Percentiles rank a stretch among this genome's conserved stretches.
phyloP scores from a whole-genome alignment of 2,113 vertebrate genomes.

The Toxotes jaculatrix region DNA sequence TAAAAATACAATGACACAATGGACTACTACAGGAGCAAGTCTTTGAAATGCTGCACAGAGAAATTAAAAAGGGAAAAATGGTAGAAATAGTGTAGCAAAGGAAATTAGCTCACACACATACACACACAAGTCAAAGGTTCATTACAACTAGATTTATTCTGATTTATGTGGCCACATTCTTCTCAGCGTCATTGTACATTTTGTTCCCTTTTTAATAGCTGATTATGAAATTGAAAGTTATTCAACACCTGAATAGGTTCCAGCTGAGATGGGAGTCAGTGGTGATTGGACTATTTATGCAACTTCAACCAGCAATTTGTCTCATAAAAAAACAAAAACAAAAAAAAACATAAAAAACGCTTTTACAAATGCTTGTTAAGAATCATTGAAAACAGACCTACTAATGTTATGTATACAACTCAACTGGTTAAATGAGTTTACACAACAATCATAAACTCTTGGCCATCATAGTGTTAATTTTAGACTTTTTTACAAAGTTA shows the following conservation, averaged over 20 bases:
- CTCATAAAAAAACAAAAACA: neutral
- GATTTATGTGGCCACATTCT: conserved; percentile 38
- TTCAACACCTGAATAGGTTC: conserved; percentile 46
- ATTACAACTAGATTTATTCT: conserved; percentile 31
- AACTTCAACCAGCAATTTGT: conserved; percentile 30
- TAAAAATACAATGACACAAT: neutral
- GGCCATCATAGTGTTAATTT: neutral
- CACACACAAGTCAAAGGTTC: conserved; percentile 16
- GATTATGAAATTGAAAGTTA: conserved; percentile 43
- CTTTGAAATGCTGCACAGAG: conserved; percentile 1
- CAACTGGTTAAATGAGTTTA: conserved; percentile 1
- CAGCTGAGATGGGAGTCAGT: conserved; percentile 24
- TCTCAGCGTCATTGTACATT: conserved; percentile 4
- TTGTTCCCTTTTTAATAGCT: conserved; percentile 46
- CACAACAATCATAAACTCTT: neutral
- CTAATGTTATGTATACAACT: neutral
- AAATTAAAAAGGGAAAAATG: neutral
- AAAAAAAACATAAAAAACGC: neutral
- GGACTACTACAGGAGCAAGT: neutral
- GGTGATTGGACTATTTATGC: conserved; percentile 51
- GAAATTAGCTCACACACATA: conserved; percentile 10
- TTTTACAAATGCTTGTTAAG: conserved; percentile 1
- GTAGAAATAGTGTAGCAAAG: neutral
- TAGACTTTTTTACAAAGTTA: neutral
- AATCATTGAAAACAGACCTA: conserved; percentile 8